Conservation (phyloP, 2,113 vertebrate species). For the Halichoeres trimaculatus region DNA sequence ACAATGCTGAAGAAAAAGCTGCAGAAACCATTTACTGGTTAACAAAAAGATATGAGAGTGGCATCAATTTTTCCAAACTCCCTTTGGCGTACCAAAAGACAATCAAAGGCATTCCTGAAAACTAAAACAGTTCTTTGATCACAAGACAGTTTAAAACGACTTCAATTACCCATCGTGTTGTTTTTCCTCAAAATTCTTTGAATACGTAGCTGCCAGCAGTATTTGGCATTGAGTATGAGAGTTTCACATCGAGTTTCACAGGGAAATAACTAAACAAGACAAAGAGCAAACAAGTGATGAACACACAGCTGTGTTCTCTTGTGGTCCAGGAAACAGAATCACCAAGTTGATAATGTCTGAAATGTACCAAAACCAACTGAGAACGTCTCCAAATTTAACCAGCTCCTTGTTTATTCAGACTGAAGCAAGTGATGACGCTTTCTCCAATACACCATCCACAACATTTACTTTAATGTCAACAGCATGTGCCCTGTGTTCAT, state of each 20-base stretch:
- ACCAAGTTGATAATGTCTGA: neutral
- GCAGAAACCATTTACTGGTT: neutral
- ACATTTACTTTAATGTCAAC: constrained; percentile 35
- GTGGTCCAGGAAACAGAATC: constrained; percentile 16
- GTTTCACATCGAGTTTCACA: neutral
- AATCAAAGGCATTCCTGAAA: neutral
- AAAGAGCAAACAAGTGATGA: constrained; percentile 5
- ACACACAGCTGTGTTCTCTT: constrained; percentile 27
- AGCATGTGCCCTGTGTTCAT: constrained; percentile 50
- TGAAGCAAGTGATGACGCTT: constrained; percentile 8
- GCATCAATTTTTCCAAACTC: neutral
- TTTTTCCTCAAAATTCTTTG: neutral
- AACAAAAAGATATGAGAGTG: neutral
- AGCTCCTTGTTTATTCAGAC: constrained; percentile 17
- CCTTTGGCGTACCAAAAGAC: neutral
- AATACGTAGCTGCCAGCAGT: too few relatives aligned
- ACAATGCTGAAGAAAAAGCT: neutral
- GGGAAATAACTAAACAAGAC: constrained; percentile 12
- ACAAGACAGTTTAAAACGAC: neutral
- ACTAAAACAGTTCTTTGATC: neutral
- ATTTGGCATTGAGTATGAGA: neutral
- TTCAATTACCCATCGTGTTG: neutral
- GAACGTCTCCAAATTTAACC: constrained; percentile 32
- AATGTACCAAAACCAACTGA: constrained; percentile 2
- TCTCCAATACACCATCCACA: constrained; percentile 9